Evolutionary conservation across 2,797 vertebrate genomes (phyloP).

Genomic region (Rallus crepitans): DNA sequence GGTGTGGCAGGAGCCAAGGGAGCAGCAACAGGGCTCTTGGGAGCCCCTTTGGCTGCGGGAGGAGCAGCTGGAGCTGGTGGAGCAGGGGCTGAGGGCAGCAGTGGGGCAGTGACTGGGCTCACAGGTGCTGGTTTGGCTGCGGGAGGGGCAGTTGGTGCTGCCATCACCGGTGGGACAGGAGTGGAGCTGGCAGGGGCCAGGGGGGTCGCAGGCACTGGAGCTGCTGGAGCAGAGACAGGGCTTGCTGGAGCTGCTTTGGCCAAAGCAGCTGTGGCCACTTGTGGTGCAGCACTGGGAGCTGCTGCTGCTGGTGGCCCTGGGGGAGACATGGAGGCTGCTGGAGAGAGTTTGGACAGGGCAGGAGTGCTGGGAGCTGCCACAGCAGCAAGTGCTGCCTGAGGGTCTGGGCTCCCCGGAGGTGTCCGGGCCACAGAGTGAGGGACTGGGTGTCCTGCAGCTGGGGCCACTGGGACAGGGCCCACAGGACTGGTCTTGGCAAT

Average conservation of each 20-base stretch:
- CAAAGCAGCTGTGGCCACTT: neutral
- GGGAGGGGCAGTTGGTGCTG: neutral
- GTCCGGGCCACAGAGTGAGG: neutral
- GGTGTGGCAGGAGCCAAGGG: too few species aligned
- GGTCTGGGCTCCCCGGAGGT: neutral
- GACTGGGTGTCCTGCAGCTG: neutral
- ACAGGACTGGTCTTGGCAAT: neutral
- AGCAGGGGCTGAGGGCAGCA: too few species aligned
- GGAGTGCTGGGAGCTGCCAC: neutral
- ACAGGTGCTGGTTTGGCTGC: neutral
- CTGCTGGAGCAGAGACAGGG: conserved; percentile 1
- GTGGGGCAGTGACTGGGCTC: neutral
- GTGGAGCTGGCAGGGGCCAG: neutral
- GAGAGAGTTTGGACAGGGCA: neutral
- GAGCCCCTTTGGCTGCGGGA: neutral
- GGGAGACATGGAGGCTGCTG: fast-evolving
- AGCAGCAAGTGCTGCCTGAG: neutral
- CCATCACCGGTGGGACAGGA: fast-evolving
- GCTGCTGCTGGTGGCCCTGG: neutral
- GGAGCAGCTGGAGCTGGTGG: neutral
- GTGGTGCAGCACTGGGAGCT: neutral
- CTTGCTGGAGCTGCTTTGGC: neutral
- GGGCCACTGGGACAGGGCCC: neutral
- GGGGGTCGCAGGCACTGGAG: neutral
- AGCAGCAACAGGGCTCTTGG: neutral